Evolutionary conservation across 2,113 vertebrate genomes (phyloP).

Genomic region (Aythya baeri): DNA sequence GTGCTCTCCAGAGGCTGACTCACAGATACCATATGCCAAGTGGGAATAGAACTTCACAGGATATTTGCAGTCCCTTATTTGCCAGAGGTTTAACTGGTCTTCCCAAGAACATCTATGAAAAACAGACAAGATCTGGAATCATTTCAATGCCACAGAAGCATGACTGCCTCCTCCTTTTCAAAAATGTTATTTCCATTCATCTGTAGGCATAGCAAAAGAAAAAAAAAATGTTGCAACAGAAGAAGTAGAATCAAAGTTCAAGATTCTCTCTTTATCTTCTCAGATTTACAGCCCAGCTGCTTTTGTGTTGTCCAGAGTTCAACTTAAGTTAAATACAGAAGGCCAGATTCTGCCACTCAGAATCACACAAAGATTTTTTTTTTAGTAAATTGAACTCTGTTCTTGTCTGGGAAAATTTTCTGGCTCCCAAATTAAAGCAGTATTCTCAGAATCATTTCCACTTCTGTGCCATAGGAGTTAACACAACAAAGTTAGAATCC

Average conservation of each 20-base stretch:
- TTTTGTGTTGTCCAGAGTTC: constrained; percentile 6
- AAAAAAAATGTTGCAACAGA: not conserved
- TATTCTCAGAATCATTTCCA: not conserved
- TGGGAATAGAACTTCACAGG: not conserved
- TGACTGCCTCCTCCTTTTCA: not conserved
- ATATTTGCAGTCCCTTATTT: constrained; percentile 25
- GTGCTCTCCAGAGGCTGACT: constrained; percentile 21
- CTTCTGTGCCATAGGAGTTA: not conserved
- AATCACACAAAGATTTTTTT: not conserved
- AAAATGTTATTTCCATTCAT: constrained; percentile 17
- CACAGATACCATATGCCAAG: not conserved
- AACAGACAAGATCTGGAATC: constrained; percentile 18
- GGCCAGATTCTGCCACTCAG: not conserved
- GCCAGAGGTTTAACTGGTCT: constrained; percentile 22
- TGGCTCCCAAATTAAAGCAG: not conserved
- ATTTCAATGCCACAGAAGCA: constrained; percentile 25
- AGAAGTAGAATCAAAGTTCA: constrained; percentile 16
- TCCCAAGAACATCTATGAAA: constrained; percentile 25
- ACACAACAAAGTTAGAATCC: not conserved
- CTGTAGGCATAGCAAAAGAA: not conserved
- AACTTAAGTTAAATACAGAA: not conserved
- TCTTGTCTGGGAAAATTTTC: not conserved
- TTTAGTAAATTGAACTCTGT: not conserved
- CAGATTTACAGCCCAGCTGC: not conserved
- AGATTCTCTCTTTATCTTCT: not conserved